phyloP scores from a whole-genome alignment of 37 sponge, comb jelly and placozoan genomes.

The Spongilla lacustris region DNA sequence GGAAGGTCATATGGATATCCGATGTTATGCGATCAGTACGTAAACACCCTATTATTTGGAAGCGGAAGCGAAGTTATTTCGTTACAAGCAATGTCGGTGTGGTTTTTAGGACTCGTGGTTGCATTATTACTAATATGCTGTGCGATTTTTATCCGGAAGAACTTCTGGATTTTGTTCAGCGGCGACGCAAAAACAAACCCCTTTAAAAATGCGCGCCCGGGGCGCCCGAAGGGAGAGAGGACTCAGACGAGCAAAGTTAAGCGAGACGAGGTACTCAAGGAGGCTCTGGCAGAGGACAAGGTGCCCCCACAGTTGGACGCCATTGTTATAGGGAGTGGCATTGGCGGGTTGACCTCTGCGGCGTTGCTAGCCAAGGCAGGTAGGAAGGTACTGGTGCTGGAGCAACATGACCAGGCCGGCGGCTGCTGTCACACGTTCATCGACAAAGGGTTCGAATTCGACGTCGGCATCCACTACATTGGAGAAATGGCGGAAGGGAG shows the following conservation, averaged over 20 bases:
- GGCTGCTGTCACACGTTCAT: conserved; percentile 93
- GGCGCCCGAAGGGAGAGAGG: neutral
- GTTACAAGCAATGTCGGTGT: neutral
- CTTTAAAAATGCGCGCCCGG: neutral
- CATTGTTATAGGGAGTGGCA: conserved; percentile 91
- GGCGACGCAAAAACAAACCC: neutral
- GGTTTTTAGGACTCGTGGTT: neutral
- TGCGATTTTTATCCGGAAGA: neutral
- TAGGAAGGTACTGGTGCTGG: conserved; percentile 83
- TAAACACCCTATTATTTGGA: too few relatives aligned
- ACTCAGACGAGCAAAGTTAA: neutral
- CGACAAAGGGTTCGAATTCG: conserved; percentile 94
- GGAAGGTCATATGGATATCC: too few relatives aligned
- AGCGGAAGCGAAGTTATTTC: too few relatives aligned
- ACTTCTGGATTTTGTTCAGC: neutral
- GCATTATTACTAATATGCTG: neutral
- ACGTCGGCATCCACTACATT: conserved; percentile 91
- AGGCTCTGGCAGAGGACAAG: conserved; percentile 58
- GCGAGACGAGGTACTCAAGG: conserved; percentile 70
- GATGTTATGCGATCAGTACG: too few relatives aligned
- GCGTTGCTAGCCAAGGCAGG: conserved; percentile 82
- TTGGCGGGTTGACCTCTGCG: conserved; percentile 85
- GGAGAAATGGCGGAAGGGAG: conserved; percentile 83
- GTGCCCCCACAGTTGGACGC: conserved; percentile 80
- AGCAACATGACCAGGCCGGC: conserved; percentile 95